Conservation (phyloP, 2,113 vertebrate genomes). For the Eonycteris spelaea region DNA sequence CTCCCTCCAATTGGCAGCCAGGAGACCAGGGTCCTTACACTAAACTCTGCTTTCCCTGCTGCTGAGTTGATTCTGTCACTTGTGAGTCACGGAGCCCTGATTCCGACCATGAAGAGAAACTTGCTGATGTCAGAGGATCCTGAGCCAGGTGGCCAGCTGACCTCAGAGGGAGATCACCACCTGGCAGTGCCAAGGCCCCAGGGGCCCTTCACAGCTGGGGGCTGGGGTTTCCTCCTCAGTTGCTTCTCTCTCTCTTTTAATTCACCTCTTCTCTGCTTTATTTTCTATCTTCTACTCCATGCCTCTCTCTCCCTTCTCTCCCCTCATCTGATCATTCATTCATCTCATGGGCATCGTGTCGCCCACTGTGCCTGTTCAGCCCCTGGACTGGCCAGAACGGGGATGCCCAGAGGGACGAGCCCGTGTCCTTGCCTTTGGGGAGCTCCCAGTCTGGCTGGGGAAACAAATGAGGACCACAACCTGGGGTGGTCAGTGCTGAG, state of each 20-base stretch:
- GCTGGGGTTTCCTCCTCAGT: fast-evolving
- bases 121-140: neutral
- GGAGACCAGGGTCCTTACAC: neutral
- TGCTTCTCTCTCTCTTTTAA: neutral
- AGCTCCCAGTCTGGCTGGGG: neutral
- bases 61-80: neutral
- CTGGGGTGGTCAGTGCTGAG: neutral
- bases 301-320: neutral
- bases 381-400: neutral
- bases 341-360: neutral
- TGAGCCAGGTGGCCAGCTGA: neutral
- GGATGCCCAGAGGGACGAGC: fast-evolving
- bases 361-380: neutral
- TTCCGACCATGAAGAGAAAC: neutral
- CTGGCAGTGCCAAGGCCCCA: neutral
- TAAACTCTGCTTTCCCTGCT: neutral
- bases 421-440: neutral
- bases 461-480: neutral
- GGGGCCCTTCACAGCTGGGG: no score
- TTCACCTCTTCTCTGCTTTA: neutral
- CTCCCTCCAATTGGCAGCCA: fast-evolving
- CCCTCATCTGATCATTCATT: fast-evolving
- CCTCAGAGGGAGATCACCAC: neutral
- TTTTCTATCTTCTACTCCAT: neutral
- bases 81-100: neutral